Base-by-base conservation (phyloP, 2,113 vertebrate genomes). In the Nyctibius bracteatus region DNA sequence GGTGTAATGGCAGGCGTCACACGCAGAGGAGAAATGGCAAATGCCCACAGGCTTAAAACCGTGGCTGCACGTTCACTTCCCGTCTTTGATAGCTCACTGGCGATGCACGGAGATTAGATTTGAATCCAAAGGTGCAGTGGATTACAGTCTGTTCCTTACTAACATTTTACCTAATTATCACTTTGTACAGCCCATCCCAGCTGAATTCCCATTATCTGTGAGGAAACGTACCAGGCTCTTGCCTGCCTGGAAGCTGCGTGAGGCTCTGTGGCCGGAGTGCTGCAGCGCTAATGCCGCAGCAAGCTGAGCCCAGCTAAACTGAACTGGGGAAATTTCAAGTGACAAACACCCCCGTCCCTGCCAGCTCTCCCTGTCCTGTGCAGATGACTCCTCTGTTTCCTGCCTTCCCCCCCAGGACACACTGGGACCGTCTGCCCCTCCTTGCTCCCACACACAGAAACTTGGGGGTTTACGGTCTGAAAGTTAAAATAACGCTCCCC, bases 131-230 rank as follows among this genome's bases (percentile, higher is more conserved):
- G 44, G 57, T 79, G 79, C 79, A 57, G 52, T 47, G 85, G 90
- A 68, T 97, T 89, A 71, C 39, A 47, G 62, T 11, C 74, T 90
- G 24, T 74, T 97, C 85, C 37, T 92, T 86, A 68, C 54, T 43
- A 90, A 21, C 49, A 41, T 77, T 91, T 85, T 61, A 24, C 44
- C 67, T 51, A 80, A 77, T 95, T 68, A 54, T 23, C 35, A 19
- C 71, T 82, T 57, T 41, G 81, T 80, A 67, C 94, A 92, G 62
- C 52, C 62, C 92, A 88, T 95, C 85, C 90, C 12, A 1, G 49
- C 71, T 88, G 90, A n/a, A 54, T 80, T 80, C 90, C 5, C 58
- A 8, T 59, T 57, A 5, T 44, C 58, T 54, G 78, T 52, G 14
- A 75, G 62, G 37, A 68, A 72, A 41, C 62, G 22, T 37, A 70